Evolutionary conservation across 2,888 invertebrate species (phyloP), one percentile per base, ranked within the genome.

Genomic region (Dolichomitus sp.): DNA sequence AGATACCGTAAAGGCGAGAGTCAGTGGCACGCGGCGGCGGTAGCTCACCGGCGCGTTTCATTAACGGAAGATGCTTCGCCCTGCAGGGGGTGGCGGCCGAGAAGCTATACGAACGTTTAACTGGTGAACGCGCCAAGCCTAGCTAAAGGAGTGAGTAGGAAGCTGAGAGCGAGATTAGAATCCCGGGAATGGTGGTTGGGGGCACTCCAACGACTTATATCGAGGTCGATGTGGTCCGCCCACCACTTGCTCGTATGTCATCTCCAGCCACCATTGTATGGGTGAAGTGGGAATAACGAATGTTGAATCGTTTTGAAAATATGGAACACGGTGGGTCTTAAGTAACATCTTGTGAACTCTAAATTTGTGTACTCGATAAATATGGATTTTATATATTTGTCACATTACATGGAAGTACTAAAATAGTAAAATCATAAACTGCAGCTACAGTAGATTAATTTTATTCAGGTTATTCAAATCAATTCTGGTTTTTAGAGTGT

Each of bases 1-100:
- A 80, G 52, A 57, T 45, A 65, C 19, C 50, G 66, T 85, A 87
- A 90, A 89, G 88, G 89, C 88, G 80, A 74, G 81, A 85, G 83
- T 77, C 82, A 84, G 88, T 89, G 89, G 92, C 93, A 93, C 93
- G 93, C 91, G 91, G 91, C 90, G 89, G 85, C 91, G 90, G 91
- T 93, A 93, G 92, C 93, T 93, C 93, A 93, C 90, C 90, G 86
- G 88, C 92, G 88, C 91, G 92, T 93, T 93, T 93, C 93, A 93
- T 93, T 93, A 93, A 91, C 92, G 90, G 90, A 91, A 93, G 93
- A 92, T 92, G 91, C 91, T 92, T 90, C 90, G 80, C 57, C 42
- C 91, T 88, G 91, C 90, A 85, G 89, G 88, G 82, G 87, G 33
- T 42, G 68, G 45, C 57, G 40, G 48, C 33, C 50, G 78, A 68